Conservation (phyloP, 2,113 vertebrate species). For the Calidris pygmaea region DNA sequence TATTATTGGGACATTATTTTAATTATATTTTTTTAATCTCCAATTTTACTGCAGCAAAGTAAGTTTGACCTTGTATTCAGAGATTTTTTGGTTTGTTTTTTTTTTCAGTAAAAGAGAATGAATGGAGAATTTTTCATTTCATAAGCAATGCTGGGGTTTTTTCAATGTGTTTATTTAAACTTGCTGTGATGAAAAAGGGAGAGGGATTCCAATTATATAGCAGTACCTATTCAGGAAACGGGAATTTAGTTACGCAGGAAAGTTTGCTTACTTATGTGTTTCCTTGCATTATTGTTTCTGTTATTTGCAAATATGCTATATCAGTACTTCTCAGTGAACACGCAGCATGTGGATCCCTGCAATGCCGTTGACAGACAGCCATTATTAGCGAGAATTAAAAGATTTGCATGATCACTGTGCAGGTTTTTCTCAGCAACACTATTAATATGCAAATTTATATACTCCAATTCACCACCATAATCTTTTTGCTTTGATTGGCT, state of each 20-base stretch:
- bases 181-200: background rate
- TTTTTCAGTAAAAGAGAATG: background rate
- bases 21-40: background rate
- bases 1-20: background rate
- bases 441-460: constrained; percentile 32
- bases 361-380: background rate
- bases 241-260: background rate
- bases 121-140: background rate
- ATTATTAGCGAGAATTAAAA: background rate
- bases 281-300: background rate
- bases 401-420: background rate
- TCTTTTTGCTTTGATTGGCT: constrained; percentile 27
- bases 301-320: background rate
- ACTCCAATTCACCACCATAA: background rate
- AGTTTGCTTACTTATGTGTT: background rate
- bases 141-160: background rate
- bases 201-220: background rate
- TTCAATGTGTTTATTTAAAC: background rate
- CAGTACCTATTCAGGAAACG: background rate
- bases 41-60: background rate
- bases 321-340: background rate
- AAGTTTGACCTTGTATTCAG: background rate
- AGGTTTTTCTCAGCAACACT: background rate
- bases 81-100: background rate
- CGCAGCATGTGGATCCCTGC: background rate